A percentile compares a stretch with the other conserved stretches of the same genome.
Conservation (phyloP, 2,113 vertebrate genomes). For the Symphodus melops region DNA sequence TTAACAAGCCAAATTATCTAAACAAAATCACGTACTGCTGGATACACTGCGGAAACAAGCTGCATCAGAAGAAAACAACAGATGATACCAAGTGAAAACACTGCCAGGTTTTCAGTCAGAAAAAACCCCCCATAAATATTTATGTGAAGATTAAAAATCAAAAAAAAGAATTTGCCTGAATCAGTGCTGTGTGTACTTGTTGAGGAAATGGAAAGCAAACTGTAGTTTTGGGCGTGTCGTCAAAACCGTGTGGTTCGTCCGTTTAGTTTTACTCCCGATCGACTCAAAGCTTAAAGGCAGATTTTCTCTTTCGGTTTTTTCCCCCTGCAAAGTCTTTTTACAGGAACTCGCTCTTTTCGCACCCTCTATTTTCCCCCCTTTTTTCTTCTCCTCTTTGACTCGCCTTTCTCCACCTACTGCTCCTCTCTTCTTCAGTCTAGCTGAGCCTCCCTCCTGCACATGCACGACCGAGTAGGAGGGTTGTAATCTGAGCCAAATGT, state of each 20-base stretch:
- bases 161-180: not conserved
- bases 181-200: slow-evolving; percentile 5
- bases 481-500: slow-evolving; percentile 66
- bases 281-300: slow-evolving; percentile 16
- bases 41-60: slow-evolving; percentile 12
- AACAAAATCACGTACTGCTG: not conserved
- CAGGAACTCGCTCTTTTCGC: slow-evolving; percentile 34
- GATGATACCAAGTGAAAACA: not conserved
- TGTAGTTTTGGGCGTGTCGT: slow-evolving; percentile 23
- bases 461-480: slow-evolving; percentile 46
- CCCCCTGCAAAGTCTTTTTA: slow-evolving; percentile 17
- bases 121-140: not conserved
- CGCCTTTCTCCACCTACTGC: not conserved
- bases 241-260: slow-evolving; percentile 26
- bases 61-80: slow-evolving; percentile 19
- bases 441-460: slow-evolving; percentile 27
- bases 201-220: slow-evolving; percentile 41
- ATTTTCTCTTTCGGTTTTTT: slow-evolving; percentile 38
- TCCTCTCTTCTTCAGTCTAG: slow-evolving; percentile 3
- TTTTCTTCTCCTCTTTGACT: slow-evolving; percentile 8
- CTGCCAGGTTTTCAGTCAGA: not conserved
- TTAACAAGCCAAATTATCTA: slow-evolving; percentile 2
- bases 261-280: slow-evolving; percentile 33
- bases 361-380: not conserved
- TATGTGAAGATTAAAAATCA: not conserved